Evolutionary conservation across 2,888 invertebrate genomes (phyloP).

Genomic region (Lithophane socia): DNA sequence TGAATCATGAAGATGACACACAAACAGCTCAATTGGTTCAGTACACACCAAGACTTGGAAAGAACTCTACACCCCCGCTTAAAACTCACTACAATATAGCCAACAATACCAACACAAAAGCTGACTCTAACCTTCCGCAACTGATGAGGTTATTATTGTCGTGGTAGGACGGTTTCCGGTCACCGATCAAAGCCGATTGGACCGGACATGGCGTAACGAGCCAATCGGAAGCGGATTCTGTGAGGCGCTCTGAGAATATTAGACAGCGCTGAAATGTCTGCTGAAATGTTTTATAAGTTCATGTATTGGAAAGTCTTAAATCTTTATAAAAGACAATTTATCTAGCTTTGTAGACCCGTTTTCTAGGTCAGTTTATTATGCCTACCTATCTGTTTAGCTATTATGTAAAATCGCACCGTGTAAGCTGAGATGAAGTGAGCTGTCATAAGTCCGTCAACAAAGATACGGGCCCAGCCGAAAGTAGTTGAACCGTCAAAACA

Average conservation of each 20-base stretch:
- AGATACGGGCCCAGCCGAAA: no score
- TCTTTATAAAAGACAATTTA: background rate
- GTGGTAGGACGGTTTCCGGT: conserved; percentile 57
- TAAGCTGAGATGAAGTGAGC: no score
- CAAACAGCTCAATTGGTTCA: no score
- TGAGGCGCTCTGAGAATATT: conserved; percentile 16
- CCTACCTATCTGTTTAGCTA: no score
- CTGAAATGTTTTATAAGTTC: conserved; percentile 4
- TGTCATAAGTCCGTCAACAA: no score
- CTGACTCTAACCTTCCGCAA: conserved; percentile 1
- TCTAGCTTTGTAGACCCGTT: background rate
- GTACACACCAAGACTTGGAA: no score
- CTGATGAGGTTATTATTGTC: conserved; percentile 28
- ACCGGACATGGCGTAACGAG: conserved; percentile 62
- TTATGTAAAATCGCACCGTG: no score
- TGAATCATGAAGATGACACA: no score
- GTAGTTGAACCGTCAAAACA: no score
- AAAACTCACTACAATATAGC: conserved; percentile 14
- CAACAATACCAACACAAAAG: conserved; percentile 8
- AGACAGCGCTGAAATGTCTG: background rate
- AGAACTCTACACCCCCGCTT: background rate
- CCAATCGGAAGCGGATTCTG: conserved; percentile 55
- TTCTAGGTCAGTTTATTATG: background rate
- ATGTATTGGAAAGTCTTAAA: background rate
- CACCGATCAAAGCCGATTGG: conserved; percentile 58